Evolutionary conservation across 2,888 invertebrate species (phyloP), one percentile per base, ranked within the genome.

Genomic region (Pterostichus madidus): DNA sequence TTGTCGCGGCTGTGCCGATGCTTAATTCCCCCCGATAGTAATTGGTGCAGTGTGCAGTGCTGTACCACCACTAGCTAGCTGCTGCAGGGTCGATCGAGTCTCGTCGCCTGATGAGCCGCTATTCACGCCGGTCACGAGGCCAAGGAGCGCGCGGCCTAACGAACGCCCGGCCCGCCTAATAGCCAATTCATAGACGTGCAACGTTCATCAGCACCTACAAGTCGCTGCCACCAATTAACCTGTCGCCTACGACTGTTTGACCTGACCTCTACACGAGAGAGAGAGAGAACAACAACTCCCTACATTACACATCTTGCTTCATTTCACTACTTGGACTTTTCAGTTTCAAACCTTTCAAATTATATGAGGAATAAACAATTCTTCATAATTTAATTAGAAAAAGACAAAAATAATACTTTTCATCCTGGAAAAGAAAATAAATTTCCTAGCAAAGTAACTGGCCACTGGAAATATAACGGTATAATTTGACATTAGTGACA

Each of bases 1-100:
- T 89, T 90, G 89, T 88, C 88, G 88, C 87, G 89, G 89, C 87
- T 89, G 89, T 89, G 89, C 90, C 87, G 89, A 89, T 89, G 89
- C 90, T 90, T 90, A 90, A 90, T 90, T 90, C 89, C 87, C 89
- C 89, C 89, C 88, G n/a, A 32, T 88, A 88, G 90, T 90, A 90
- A 90, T 90, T 90, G 90, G 7, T 32, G 75, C 73, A 52, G 31
- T 52, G 64, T 32, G 75, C 75, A 75, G 31, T 11, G 52, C 75
- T 31, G 49, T 59, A 59, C 59, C 59, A 17, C 11, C 24, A 4
- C 35, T 4, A 4, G 2, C 49, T 59, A 5, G 59, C 24, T 24
- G 24, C 24, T 11, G 17, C 73, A 75, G 52, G 53, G 53, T 56
- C 44, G 59, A 56, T 35, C 73, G 39, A 10, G 24, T 24, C 24